These are phyloP conservation scores for Papio anubis DNA, from an alignment of 2,113 vertebrate species.

Conservation along the genomic window DNA sequence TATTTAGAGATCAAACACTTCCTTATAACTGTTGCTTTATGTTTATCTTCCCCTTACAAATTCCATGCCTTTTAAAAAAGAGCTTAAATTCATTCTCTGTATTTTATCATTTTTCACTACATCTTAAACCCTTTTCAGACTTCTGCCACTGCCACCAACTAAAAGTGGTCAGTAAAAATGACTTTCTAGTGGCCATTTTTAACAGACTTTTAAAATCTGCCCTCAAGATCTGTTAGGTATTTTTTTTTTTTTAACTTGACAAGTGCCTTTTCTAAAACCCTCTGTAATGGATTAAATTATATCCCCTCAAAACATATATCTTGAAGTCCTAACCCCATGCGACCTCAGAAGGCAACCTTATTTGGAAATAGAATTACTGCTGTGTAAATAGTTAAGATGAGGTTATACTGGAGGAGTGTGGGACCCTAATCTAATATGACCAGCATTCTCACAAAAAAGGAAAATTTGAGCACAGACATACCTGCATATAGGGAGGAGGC, in stretches of 20 bases:
- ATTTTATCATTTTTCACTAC: neutral
- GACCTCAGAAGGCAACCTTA: neutral
- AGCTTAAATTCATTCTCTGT: neutral
- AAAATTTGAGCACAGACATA: neutral
- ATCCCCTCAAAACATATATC: neutral
- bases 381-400: neutral
- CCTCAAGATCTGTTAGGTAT: neutral
- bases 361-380: neutral
- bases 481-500: neutral
- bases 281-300: neutral
- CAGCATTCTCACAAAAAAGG: neutral
- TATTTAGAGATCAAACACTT: neutral
- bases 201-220: neutral
- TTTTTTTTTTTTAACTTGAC: neutral
- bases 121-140: neutral
- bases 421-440: neutral
- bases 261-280: neutral
- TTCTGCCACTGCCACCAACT: neutral
- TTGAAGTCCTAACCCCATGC: neutral
- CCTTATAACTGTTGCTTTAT: neutral
- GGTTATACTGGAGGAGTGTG: neutral
- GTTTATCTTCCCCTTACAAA: neutral
- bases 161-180: neutral
- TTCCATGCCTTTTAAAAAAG: neutral
- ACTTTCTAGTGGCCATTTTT: neutral